A percentile compares a stretch with the other conserved stretches of the same genome.
These are phyloP conservation scores for Scrobipalpa atriplicella DNA, from an alignment of 2,888 invertebrate genomes.

Conservation along the genomic window DNA sequence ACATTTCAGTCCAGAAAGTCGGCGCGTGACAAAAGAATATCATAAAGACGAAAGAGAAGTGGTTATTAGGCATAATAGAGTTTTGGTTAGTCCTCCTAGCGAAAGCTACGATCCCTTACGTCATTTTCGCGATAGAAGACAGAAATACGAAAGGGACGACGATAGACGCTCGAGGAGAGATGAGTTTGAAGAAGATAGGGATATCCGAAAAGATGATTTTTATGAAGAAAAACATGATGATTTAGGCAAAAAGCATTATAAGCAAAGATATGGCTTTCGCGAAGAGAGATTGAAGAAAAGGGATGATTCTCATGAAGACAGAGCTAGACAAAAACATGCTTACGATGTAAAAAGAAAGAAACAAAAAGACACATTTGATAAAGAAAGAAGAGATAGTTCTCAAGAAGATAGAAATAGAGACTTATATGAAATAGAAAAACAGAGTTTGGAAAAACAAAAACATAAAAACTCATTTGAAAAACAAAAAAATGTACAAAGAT, in stretches of 20 bases:
- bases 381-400: conserved; percentile 13
- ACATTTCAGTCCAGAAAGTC: conserved; percentile 49
- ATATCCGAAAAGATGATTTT: background rate
- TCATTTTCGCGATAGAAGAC: conserved; percentile 45
- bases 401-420: conserved; percentile 42
- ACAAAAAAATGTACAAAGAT: conserved; percentile 27
- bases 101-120: conserved; percentile 41
- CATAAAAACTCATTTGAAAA: conserved; percentile 7
- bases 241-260: background rate
- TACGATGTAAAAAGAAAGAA: background rate
- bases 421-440: too few species aligned
- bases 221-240: background rate
- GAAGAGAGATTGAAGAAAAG: conserved; percentile 5
- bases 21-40: conserved; percentile 39
- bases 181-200: background rate
- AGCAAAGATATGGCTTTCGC: background rate
- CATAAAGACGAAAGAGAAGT: conserved; percentile 47
- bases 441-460: background rate
- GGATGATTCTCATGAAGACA: background rate
- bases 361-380: background rate
- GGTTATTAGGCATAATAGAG: conserved; percentile 46
- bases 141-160: conserved; percentile 37
- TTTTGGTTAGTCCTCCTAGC: conserved; percentile 51
- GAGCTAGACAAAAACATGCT: background rate
- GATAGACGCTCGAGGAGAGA: background rate